phyloP scores from a whole-genome alignment of 2,888 invertebrate genomes.

The Philopedon plagiatum region DNA sequence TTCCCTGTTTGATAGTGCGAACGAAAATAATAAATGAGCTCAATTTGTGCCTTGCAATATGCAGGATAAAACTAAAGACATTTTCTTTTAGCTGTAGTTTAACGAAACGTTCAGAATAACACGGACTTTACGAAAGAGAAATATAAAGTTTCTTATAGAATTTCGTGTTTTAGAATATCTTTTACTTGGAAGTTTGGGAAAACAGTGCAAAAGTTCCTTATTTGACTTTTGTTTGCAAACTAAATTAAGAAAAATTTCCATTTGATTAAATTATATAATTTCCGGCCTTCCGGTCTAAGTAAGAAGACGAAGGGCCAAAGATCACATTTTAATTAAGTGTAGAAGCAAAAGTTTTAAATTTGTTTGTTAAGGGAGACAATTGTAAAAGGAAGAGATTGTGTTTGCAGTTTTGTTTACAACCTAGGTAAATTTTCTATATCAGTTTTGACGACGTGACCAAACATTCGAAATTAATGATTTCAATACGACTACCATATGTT shows the following conservation, averaged over 20 bases:
- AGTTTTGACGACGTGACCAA: too few species aligned
- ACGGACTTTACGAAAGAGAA: background rate
- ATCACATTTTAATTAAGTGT: constrained; percentile 9
- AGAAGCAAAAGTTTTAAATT: background rate
- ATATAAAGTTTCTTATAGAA: background rate
- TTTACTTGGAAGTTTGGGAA: background rate
- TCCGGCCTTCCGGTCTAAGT: background rate
- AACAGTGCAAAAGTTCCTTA: background rate
- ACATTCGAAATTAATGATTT: too few species aligned
- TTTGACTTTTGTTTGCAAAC: constrained; percentile 4
- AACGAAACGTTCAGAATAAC: background rate
- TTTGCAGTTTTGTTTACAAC: background rate
- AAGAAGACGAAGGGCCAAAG: constrained; percentile 3
- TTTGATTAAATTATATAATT: constrained; percentile 22
- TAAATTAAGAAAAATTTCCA: constrained; percentile 3
- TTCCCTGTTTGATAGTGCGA: too few species aligned
- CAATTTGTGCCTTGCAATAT: too few species aligned
- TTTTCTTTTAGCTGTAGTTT: too few species aligned
- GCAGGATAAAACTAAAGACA: too few species aligned
- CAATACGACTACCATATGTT: too few species aligned
- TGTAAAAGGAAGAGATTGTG: background rate
- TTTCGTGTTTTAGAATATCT: background rate
- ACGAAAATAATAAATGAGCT: too few species aligned
- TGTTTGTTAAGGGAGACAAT: background rate
- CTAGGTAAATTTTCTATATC: background rate